Evolutionary conservation across 2,888 invertebrate species (phyloP).

Genomic region (Bursaphelenchus okinawaensis): DNA sequence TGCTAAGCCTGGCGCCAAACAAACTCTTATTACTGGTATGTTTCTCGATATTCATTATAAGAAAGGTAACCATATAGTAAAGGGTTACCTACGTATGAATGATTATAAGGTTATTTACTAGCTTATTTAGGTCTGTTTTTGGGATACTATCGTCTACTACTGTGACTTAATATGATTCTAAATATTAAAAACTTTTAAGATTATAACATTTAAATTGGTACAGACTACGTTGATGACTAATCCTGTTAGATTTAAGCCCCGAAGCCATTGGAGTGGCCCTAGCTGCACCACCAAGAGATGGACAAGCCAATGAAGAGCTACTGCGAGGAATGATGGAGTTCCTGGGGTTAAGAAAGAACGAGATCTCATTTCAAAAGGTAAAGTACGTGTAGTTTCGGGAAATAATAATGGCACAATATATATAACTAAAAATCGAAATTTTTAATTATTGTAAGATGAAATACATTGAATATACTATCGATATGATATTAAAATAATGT

Average conservation of each 20-base stretch:
- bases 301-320: constrained; percentile 74
- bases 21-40: constrained; percentile 67
- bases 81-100: too few relatives aligned
- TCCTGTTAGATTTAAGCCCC: constrained; percentile 39
- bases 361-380: constrained; percentile 68
- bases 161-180: too few relatives aligned
- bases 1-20: constrained; percentile 73
- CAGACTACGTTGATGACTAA: too few relatives aligned
- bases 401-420: too few relatives aligned
- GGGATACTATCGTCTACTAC: too few relatives aligned
- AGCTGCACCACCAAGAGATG: constrained; percentile 74
- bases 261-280: constrained; percentile 72
- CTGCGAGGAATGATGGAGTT: constrained; percentile 70
- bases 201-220: constrained; percentile 12
- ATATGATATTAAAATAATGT: background rate
- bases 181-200: too few relatives aligned
- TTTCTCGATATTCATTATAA: background rate
- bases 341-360: constrained; percentile 69
- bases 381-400: constrained; percentile 25
- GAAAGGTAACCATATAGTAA: too few relatives aligned
- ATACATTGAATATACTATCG: too few relatives aligned
- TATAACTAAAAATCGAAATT: too few relatives aligned
- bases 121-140: too few relatives aligned
- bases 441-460: too few relatives aligned
- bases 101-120: too few relatives aligned